phyloP scores from a whole-genome alignment of 2,113 vertebrate species.

The Australoheros scitulus region DNA sequence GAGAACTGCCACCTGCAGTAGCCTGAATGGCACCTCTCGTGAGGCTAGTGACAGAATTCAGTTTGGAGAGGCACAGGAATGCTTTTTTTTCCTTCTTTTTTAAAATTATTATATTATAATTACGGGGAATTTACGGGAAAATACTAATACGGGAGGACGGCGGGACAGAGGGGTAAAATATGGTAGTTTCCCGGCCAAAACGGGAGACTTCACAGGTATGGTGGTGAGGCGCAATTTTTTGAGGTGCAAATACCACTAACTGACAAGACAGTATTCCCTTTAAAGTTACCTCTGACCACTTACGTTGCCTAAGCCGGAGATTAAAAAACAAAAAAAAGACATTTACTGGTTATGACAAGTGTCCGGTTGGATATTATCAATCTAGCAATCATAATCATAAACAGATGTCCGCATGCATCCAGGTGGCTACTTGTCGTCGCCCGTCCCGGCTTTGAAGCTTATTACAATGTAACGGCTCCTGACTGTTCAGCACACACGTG shows the following conservation, averaged over 20 bases:
- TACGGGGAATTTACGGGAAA: no score
- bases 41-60: no score
- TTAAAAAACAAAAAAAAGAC: not conserved
- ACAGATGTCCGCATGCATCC: slow-evolving; percentile 49
- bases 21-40: no score
- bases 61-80: no score
- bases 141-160: no score
- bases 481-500: slow-evolving; percentile 37
- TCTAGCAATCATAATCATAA: slow-evolving; percentile 42
- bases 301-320: not conserved
- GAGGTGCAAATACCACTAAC: not conserved
- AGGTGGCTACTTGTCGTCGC: slow-evolving; percentile 38
- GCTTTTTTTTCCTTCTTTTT: no score
- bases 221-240: not conserved
- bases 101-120: no score
- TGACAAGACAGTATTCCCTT: slow-evolving; percentile 8
- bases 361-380: slow-evolving; percentile 36
- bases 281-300: not conserved
- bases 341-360: slow-evolving; percentile 48
- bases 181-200: no score
- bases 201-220: no score
- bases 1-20: no score
- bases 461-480: not conserved
- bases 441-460: not conserved
- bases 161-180: no score